Conservation (phyloP, 2,797 vertebrate genomes). For the Harpagifer antarcticus region DNA sequence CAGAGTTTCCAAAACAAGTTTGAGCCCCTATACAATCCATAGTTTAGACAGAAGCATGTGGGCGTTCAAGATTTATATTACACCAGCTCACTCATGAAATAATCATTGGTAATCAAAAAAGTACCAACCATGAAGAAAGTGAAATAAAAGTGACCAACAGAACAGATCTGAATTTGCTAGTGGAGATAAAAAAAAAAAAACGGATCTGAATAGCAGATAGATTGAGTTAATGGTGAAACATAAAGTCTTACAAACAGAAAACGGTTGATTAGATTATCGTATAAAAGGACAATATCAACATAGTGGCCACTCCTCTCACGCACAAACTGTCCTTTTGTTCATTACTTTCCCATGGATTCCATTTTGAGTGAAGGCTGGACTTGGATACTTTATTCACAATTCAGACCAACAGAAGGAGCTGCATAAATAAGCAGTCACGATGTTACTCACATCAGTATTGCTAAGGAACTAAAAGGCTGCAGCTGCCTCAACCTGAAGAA, state of each 20-base stretch:
- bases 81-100: constrained; percentile 5
- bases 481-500: constrained; percentile 25
- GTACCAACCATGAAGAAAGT: background rate
- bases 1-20: constrained; percentile 23
- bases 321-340: constrained; percentile 36
- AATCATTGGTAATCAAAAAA: background rate
- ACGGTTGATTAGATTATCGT: background rate
- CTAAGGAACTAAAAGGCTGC: constrained; percentile 11
- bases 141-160: background rate
- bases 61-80: constrained; percentile 36
- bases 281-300: constrained; percentile 8
- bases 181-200: background rate
- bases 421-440: constrained; percentile 1
- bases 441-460: background rate
- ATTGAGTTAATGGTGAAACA: constrained; percentile 34
- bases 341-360: constrained; percentile 19
- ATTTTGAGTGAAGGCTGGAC: constrained; percentile 7
- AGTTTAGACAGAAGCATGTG: constrained; percentile 31
- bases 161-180: background rate
- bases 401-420: background rate
- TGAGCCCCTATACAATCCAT: constrained; percentile 7
- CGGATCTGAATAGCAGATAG: constrained; percentile 18
- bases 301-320: background rate
- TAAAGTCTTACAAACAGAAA: constrained; percentile 51
- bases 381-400: constrained; percentile 9